Evolutionary conservation across 2,113 vertebrate species (phyloP), one percentile per base, ranked within the genome.

Genomic region (Sitta europaea): DNA sequence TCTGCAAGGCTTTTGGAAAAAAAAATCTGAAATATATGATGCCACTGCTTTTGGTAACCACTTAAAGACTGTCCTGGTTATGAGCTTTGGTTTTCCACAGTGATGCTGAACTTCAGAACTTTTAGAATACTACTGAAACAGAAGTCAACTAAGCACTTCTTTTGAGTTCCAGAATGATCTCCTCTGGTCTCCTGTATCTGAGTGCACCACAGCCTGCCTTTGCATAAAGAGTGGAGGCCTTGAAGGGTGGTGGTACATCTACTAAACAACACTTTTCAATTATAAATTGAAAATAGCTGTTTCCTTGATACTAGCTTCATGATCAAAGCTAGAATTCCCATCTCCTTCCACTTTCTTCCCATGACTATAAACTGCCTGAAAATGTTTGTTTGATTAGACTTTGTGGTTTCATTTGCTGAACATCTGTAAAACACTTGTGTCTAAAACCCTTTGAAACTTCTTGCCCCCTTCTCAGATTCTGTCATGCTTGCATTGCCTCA

Each of bases 351-450:
- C 75, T 93, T 93, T 96, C 93, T 93, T 96, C 78, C 78, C 82
- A 80, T 94, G 85, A n/a, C 75, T 86, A n/a, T 84, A 86, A 95
- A 88, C 82, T 83, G 78, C 53, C 25, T 77, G 40, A 90, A 94
- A 94, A 94, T 88, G 55, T 97, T 95, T 92, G 78, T 95, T 96
- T 97, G 81, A 88, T 96, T 93, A 90, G 78, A 67, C 43, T 76
- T 90, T 63, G 85, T 90, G 93, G 92, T 92, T 95, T 96, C 53
- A 59, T 90, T 94, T 88, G 76, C 75, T 88, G 81, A 96, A 93
- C 94, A 95, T 95, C 94, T 97, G 96, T 88, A 83, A 50, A 93
- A 79, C 94, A 97, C 78, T 96, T 96, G 94, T 53, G 53, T 80
- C 42, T 92, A 71, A 95, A 95, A 84, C 72, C 51, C 90, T 95